Percentiles rank a stretch among this genome's conserved stretches.
Conservation (phyloP, 2,113 vertebrate species). For the Gymnarchus niloticus region DNA sequence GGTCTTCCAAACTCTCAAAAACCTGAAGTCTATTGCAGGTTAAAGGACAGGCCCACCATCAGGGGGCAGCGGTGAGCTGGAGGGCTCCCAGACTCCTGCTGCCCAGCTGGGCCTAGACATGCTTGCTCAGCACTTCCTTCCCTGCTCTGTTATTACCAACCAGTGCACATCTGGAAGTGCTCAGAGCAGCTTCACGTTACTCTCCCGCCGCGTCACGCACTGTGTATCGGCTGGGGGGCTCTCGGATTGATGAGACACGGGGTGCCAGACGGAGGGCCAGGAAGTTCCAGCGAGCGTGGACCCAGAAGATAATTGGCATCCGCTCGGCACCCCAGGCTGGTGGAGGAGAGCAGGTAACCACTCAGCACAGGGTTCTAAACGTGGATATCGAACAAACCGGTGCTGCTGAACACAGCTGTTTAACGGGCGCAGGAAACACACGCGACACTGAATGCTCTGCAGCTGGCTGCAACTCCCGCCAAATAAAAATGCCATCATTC, state of each 20-base stretch:
- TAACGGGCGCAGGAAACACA: neutral
- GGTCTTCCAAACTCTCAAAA: too few species aligned
- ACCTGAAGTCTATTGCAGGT: too few species aligned
- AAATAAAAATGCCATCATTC: neutral
- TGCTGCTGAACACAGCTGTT: neutral
- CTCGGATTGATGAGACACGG: too few species aligned
- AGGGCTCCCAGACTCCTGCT: neutral
- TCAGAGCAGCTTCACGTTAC: conserved; percentile 7
- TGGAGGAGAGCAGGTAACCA: too few species aligned
- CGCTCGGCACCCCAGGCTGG: too few species aligned
- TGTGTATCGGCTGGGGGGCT: too few species aligned
- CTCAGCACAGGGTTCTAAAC: neutral
- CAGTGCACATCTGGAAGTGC: conserved; percentile 60
- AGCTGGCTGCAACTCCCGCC: neutral
- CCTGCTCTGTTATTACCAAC: conserved; percentile 31
- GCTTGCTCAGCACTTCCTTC: conserved; percentile 35
- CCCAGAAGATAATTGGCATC: too few species aligned
- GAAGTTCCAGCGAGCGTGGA: neutral
- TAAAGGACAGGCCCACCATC: too few species aligned
- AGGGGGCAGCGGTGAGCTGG: neutral
- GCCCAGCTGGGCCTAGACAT: neutral
- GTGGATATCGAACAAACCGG: neutral
- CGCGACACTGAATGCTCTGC: neutral
- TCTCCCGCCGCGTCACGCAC: neutral
- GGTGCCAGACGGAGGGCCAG: too few species aligned